Conservation (phyloP, 2,113 vertebrate species). For the Corvus cornix region DNA sequence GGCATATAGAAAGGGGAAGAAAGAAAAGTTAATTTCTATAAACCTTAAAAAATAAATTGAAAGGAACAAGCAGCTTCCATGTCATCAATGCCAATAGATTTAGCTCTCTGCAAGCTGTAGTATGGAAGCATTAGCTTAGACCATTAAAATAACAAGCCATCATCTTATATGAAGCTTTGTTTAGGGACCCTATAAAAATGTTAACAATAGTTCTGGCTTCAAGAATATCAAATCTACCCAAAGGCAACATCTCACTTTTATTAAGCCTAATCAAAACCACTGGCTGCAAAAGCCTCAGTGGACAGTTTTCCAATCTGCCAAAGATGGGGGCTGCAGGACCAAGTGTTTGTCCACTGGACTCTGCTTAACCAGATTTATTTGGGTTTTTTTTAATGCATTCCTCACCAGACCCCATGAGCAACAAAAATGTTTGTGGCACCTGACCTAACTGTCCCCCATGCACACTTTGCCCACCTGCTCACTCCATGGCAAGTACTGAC, state of each 20-base stretch:
- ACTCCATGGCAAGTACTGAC: background rate
- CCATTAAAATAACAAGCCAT: background rate
- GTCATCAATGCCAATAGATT: background rate
- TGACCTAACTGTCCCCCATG: fast-evolving
- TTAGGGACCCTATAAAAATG: background rate
- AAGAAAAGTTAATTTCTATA: background rate
- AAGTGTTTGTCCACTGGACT: background rate
- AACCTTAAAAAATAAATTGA: background rate
- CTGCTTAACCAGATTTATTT: fast-evolving
- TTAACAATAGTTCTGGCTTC: background rate
- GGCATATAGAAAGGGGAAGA: background rate
- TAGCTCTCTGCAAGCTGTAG: background rate
- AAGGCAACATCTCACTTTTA: background rate
- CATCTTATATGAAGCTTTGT: background rate
- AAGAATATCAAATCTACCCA: background rate
- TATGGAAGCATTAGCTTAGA: background rate
- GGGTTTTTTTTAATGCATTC: background rate
- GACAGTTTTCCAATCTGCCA: background rate
- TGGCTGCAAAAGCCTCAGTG: background rate
- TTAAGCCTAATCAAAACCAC: background rate
- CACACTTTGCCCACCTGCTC: background rate
- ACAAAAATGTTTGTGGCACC: background rate
- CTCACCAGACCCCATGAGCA: background rate
- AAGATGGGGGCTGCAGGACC: background rate
- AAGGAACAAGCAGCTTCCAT: background rate